Evolutionary conservation across 2,888 invertebrate species (phyloP).

Genomic region (Parnassius apollo): DNA sequence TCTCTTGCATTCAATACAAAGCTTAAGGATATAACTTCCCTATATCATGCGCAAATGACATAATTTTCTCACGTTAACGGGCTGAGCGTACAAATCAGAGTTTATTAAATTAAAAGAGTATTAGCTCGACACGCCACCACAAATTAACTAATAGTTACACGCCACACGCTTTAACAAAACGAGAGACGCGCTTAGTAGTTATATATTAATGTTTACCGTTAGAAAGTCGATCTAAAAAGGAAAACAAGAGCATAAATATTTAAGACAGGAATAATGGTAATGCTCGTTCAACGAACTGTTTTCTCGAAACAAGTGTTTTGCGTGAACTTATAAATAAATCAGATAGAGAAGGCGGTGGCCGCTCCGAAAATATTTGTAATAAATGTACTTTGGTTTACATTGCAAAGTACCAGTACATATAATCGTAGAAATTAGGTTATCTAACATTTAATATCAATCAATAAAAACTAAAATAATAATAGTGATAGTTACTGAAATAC

Average conservation of each 20-base stretch:
- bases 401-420: slow-evolving; percentile 11
- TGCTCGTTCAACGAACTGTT: slow-evolving; percentile 33
- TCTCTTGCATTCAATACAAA: too few relatives aligned
- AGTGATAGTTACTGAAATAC: slow-evolving; percentile 5
- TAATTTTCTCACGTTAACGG: too few relatives aligned
- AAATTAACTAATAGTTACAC: background rate
- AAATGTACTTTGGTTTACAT: slow-evolving; percentile 18
- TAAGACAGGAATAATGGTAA: slow-evolving; percentile 34
- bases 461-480: slow-evolving; percentile 23
- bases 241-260: slow-evolving; percentile 39
- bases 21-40: too few relatives aligned
- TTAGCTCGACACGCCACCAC: background rate
- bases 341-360: slow-evolving; percentile 36
- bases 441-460: background rate
- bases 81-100: background rate
- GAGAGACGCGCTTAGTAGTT: slow-evolving; percentile 3
- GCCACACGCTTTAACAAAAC: background rate
- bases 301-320: slow-evolving; percentile 32
- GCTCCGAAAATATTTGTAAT: slow-evolving; percentile 19
- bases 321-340: slow-evolving; percentile 44
- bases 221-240: slow-evolving; percentile 28
- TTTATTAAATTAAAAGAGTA: slow-evolving; percentile 21
- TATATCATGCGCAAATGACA: too few relatives aligned
- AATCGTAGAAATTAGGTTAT: background rate
- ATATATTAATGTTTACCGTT: slow-evolving; percentile 24